Percentiles rank a stretch among this genome's conserved stretches.
phyloP scores from a whole-genome alignment of 2,113 vertebrate genomes.

The Hypomesus transpacificus region DNA sequence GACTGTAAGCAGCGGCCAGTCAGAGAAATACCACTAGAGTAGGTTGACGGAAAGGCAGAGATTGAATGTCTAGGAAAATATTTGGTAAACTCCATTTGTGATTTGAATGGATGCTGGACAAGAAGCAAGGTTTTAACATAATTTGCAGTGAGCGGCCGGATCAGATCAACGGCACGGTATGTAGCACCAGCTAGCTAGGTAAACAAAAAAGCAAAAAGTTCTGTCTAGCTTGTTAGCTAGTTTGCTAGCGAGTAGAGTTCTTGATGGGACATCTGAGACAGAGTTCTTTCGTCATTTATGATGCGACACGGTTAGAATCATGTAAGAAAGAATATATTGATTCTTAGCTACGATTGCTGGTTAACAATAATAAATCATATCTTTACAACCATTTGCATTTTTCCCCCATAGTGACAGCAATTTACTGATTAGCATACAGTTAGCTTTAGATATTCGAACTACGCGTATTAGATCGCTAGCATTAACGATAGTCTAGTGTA shows the following conservation, averaged over 20 bases:
- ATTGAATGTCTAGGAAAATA: not conserved
- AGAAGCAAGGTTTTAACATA: not conserved
- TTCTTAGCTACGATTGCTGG: too few species aligned
- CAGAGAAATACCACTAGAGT: not conserved
- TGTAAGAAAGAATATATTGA: too few species aligned
- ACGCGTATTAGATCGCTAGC: too few species aligned
- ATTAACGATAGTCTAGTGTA: too few species aligned
- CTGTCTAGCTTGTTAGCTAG: too few species aligned
- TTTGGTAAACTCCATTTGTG: not conserved
- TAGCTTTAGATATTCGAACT: too few species aligned
- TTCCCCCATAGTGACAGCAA: too few species aligned
- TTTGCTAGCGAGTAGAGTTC: not conserved
- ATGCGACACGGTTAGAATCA: constrained; percentile 2
- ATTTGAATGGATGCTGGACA: not conserved
- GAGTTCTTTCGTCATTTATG: not conserved
- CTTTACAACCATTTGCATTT: too few species aligned
- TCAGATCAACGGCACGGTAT: constrained; percentile 2
- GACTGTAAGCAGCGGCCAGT: not conserved
- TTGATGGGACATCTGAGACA: not conserved
- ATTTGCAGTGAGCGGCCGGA: not conserved
- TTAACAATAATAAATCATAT: too few species aligned
- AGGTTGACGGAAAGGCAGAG: not conserved
- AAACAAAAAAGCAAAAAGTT: too few species aligned
- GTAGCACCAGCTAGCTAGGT: not conserved
- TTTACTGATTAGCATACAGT: too few species aligned